phyloP scores from a whole-genome alignment of 2,888 invertebrate species.

The Dioctria rufipes region DNA sequence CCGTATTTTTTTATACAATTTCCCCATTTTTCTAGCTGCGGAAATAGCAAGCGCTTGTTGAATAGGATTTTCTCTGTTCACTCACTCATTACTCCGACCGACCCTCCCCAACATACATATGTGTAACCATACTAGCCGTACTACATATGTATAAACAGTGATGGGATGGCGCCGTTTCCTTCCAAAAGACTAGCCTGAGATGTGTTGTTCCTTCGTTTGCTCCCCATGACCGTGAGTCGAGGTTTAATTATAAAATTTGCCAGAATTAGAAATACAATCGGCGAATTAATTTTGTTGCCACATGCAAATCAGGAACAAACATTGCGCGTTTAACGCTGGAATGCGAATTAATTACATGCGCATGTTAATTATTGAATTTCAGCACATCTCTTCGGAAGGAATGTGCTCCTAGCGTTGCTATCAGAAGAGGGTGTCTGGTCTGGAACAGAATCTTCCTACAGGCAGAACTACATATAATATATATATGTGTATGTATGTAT shows the following conservation, averaged over 20 bases:
- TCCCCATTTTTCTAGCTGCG: neutral
- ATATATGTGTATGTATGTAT: too few relatives aligned
- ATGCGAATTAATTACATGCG: neutral
- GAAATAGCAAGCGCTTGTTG: neutral
- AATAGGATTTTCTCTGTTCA: neutral
- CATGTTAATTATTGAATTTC: neutral
- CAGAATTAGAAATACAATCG: constrained; percentile 3
- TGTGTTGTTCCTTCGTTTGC: neutral
- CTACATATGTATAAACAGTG: too few relatives aligned
- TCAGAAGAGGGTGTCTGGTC: too few relatives aligned
- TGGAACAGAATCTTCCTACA: too few relatives aligned
- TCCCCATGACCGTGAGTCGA: neutral
- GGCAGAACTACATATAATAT: too few relatives aligned
- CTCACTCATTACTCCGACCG: too few relatives aligned
- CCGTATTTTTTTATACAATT: neutral
- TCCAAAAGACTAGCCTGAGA: neutral
- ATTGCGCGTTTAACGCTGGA: neutral
- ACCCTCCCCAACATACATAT: too few relatives aligned
- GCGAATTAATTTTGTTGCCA: constrained; percentile 16
- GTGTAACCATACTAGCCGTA: too few relatives aligned
- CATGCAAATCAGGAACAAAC: constrained; percentile 10
- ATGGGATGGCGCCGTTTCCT: too few relatives aligned
- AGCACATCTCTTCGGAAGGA: neutral
- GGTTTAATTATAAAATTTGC: constrained; percentile 11
- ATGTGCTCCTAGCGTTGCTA: too few relatives aligned